A percentile compares a stretch with the other conserved stretches of the same genome.
Conservation (phyloP, 1,140 invertebrate genomes). For the Halotydeus destructor region DNA sequence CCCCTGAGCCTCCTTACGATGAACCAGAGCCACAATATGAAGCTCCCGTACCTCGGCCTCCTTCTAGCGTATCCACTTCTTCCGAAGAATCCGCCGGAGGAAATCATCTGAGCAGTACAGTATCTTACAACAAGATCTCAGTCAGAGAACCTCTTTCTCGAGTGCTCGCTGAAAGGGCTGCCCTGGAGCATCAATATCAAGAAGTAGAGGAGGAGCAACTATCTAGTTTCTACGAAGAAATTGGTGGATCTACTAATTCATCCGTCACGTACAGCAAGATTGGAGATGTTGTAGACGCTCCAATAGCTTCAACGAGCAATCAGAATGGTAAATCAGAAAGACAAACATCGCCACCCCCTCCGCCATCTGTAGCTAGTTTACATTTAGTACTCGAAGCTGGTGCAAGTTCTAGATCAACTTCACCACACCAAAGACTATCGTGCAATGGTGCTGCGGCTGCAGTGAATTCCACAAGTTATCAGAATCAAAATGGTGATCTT, state of each 20-base stretch:
- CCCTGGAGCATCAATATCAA: constrained; percentile 13
- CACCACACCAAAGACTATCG: not conserved
- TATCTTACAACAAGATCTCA: constrained; percentile 15
- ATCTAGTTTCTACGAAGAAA: constrained; percentile 16
- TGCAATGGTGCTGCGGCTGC: too few relatives aligned
- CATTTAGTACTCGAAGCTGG: not conserved
- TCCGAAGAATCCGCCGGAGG: not conserved
- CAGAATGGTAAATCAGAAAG: not conserved
- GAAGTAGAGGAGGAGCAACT: constrained; percentile 12
- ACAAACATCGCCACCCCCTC: not conserved
- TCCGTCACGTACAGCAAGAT: constrained; percentile 12
- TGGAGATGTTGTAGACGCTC: not conserved
- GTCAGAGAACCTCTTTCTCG: constrained; percentile 13
- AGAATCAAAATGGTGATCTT: constrained; percentile 3
- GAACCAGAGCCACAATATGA: not conserved
- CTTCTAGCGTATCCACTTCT: not conserved
- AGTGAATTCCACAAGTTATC: constrained; percentile 1
- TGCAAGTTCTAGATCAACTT: not conserved
- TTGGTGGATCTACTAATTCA: constrained; percentile 9
- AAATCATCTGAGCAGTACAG: constrained; percentile 2
- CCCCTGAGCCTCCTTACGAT: not conserved
- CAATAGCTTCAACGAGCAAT: not conserved
- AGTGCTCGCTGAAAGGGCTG: constrained; percentile 13
- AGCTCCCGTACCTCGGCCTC: not conserved
- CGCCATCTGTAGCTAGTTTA: not conserved